Evolutionary conservation across 2,888 invertebrate genomes (phyloP).

Genomic region (Acrobasis repandana): DNA sequence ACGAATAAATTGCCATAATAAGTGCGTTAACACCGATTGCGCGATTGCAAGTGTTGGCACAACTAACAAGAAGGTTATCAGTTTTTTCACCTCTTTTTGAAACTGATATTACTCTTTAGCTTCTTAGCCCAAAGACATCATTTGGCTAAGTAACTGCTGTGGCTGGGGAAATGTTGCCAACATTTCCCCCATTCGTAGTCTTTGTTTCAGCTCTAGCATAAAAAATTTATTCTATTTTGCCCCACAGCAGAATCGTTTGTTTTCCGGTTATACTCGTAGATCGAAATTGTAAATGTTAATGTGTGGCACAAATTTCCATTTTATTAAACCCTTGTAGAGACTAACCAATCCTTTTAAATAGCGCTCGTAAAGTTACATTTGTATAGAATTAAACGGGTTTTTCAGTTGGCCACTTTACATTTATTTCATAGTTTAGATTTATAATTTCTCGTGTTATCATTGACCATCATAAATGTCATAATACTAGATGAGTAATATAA

Average conservation of each 20-base stretch:
- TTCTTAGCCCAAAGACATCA: neutral
- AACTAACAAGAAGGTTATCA: neutral
- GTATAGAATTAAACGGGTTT: conserved; percentile 51
- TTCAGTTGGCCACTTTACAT: conserved; percentile 52
- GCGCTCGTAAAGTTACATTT: conserved; percentile 36
- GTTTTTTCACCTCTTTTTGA: neutral
- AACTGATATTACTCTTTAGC: neutral
- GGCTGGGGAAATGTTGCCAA: conserved; percentile 28
- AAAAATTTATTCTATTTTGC: conserved; percentile 11
- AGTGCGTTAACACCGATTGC: too few species aligned
- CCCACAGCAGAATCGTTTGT: conserved; percentile 25
- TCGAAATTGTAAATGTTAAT: conserved; percentile 38
- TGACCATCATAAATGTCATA: conserved; percentile 73
- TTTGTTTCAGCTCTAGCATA: conserved; percentile 22
- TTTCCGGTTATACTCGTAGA: conserved; percentile 24
- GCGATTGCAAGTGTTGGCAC: too few species aligned
- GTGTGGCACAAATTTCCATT: conserved; percentile 53
- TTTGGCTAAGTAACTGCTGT: neutral
- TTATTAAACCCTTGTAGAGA: conserved; percentile 25
- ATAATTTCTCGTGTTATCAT: conserved; percentile 59
- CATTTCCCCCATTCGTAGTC: conserved; percentile 27
- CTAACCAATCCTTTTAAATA: conserved; percentile 25
- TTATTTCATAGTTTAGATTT: conserved; percentile 58
- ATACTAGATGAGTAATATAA: conserved; percentile 76
- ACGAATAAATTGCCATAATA: too few species aligned